phyloP scores from a whole-genome alignment of 2,113 vertebrate genomes.

The Tapirus terrestris region DNA sequence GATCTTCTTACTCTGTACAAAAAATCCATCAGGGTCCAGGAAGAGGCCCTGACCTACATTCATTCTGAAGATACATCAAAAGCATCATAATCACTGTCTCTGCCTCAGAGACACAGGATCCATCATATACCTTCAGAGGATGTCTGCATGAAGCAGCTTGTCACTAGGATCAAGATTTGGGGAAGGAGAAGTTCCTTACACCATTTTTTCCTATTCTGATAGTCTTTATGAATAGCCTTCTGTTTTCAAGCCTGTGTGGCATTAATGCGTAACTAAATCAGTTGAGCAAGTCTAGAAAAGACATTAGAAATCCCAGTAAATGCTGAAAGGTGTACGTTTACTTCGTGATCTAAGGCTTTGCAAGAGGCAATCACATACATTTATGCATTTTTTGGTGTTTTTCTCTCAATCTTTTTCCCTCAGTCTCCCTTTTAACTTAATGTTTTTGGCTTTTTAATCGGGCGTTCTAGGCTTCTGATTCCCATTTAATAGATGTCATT shows the following conservation, averaged over 20 bases:
- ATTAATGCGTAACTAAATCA: not conserved
- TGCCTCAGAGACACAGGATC: not conserved
- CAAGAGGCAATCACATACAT: not conserved
- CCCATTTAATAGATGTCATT: not conserved
- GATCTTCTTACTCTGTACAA: not conserved
- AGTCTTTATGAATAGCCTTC: not conserved
- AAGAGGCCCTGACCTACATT: not conserved
- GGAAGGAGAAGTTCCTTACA: not conserved
- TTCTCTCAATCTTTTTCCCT: not conserved
- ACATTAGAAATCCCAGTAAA: not conserved
- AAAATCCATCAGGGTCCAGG: not conserved
- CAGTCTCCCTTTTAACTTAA: not conserved
- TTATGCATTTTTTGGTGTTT: not conserved
- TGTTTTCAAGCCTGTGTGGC: not conserved
- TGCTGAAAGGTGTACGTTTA: not conserved
- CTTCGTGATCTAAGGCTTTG: not conserved
- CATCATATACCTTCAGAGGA: not conserved
- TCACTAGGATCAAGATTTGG: not conserved
- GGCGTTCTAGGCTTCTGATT: not conserved
- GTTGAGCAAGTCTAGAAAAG: not conserved
- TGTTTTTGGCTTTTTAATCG: not conserved
- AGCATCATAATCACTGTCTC: accelerated
- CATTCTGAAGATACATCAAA: not conserved
- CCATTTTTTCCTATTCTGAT: not conserved
- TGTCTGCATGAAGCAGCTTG: not conserved